A percentile compares a stretch with the other conserved stretches of the same genome.
Evolutionary conservation across 2,888 invertebrate genomes (phyloP).

Genomic region (Xestoiulus laeticollis): DNA sequence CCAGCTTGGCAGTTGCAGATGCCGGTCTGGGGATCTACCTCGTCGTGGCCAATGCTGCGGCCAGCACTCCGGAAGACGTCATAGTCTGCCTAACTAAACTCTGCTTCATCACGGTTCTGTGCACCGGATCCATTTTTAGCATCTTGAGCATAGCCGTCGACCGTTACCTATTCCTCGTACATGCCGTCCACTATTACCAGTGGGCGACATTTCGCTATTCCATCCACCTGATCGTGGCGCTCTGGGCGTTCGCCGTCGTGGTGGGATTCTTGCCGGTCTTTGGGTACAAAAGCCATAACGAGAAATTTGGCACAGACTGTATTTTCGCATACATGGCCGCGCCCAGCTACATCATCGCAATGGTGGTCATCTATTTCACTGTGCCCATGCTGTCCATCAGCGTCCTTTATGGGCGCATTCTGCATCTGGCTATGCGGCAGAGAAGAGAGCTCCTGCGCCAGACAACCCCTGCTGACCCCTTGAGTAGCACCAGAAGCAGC

Average conservation of each 20-base stretch:
- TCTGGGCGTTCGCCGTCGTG: constrained; percentile 27
- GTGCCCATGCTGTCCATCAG: constrained; percentile 48
- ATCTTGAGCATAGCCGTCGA: constrained; percentile 48
- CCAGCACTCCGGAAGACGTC: background rate
- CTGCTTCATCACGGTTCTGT: constrained; percentile 38
- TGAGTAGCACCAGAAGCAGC: background rate
- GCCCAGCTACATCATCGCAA: constrained; percentile 14
- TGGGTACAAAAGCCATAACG: background rate
- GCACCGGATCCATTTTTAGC: constrained; percentile 48
- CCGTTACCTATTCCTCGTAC: constrained; percentile 48
- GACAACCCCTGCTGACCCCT: background rate
- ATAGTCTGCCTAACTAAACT: background rate
- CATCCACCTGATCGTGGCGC: background rate
- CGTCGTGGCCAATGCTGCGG: background rate
- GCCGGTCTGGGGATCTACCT: constrained; percentile 49
- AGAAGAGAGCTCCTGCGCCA: constrained; percentile 10
- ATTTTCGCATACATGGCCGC: constrained; percentile 11
- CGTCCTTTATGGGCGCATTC: constrained; percentile 48
- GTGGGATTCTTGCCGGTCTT: constrained; percentile 47
- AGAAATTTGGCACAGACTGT: background rate
- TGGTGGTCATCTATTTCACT: constrained; percentile 40
- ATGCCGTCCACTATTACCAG: constrained; percentile 50
- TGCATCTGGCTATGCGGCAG: constrained; percentile 45
- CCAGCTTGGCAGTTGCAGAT: constrained; percentile 47
- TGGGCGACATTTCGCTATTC: constrained; percentile 43